Base-by-base conservation (phyloP, 2,797 vertebrate genomes). In the Salmo trutta region DNA sequence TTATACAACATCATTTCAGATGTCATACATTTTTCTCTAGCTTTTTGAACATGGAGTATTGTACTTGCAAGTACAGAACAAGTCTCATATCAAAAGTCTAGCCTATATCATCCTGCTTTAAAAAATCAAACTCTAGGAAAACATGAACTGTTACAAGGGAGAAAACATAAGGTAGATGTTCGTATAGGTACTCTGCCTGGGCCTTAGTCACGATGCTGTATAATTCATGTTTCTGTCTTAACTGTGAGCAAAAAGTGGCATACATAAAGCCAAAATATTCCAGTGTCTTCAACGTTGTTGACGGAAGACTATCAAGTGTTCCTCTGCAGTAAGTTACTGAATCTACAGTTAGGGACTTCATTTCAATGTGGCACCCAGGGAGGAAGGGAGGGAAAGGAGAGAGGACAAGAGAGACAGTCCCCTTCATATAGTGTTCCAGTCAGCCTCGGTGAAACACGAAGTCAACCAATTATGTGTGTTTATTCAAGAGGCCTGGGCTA, bases 401-500 rank as follows among this genome's bases (percentile, higher is more conserved):
- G 1, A 36, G 5, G 33, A 36, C 33, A 36, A 36, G 5, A 33
- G 3, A 36, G 36, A 17, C 54, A 4, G 14, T 14, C 54, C 19
- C 19, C 19, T 36, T 19, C 17, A n/a, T 36, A 21, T 68, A 15
- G 29, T 17, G 1, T 19, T 68, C 31, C 66, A 68, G 71, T 41
- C 6, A 21, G 5, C 27, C 53, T 4, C 56, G 53, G 33, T n/a
- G 51, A 65, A 65, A 71, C 7, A 52, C 24, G 72, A 27, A 62
- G 53, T 27, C 53, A 66, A 67, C 31, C 71, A 69, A 74, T 74
- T 82, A 66, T 71, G n/a, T 21, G 6, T 27, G 2, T 67, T 72
- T 68, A 69, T 78, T 68, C 69, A 69, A 78, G 62, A 67, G 52
- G 75, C 33, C 75, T 52, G 73, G n/a, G 54, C 72, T 81, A 41